Percentiles rank a stretch among this genome's conserved stretches.
phyloP scores from a whole-genome alignment of 2,113 vertebrate genomes.

The Mixornis gularis region DNA sequence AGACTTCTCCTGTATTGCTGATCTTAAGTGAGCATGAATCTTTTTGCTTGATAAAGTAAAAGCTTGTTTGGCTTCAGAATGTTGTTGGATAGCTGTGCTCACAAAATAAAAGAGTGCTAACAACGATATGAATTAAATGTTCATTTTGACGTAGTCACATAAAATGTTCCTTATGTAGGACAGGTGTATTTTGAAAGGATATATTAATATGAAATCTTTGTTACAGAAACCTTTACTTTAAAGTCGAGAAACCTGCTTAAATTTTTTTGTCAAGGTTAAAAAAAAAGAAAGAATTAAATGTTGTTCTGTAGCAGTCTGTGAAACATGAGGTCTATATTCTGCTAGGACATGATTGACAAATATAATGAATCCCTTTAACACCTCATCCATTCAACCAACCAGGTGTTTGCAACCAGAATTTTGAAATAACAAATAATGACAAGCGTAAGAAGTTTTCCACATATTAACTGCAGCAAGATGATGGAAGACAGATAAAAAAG shows the following conservation, averaged over 20 bases:
- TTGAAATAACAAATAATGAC: background rate
- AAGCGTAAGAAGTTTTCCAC: background rate
- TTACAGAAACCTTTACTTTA: background rate
- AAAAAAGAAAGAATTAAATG: background rate
- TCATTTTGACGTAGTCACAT: background rate
- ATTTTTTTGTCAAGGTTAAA: background rate
- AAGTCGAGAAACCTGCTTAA: background rate
- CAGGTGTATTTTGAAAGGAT: background rate
- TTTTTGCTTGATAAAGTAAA: background rate
- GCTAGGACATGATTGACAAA: background rate
- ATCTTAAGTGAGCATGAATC: background rate
- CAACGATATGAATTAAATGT: background rate
- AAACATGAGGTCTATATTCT: background rate
- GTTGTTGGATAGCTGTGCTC: background rate
- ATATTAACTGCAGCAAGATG: background rate
- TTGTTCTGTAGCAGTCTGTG: background rate
- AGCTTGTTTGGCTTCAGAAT: background rate
- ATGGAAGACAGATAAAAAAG: background rate
- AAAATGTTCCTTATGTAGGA: background rate
- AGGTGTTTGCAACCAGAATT: background rate
- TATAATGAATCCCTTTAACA: rapidly evolving
- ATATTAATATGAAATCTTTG: background rate
- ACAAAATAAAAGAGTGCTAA: background rate
- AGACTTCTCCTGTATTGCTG: background rate
- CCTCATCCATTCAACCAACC: background rate